phyloP scores from a whole-genome alignment of 1,140 invertebrate species.

The Venustaconcha ellipsiformis region DNA sequence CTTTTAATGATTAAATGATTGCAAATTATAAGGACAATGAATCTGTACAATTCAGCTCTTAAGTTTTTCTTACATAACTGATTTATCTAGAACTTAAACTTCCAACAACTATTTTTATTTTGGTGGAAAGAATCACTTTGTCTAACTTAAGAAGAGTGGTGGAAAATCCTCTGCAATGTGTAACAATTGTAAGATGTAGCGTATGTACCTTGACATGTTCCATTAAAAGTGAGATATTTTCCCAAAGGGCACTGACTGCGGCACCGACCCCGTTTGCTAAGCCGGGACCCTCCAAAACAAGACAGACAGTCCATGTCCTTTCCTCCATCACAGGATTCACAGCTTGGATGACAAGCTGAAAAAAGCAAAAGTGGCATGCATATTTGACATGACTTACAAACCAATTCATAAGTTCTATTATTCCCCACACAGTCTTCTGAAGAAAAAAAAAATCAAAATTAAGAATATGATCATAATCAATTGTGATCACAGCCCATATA shows the following conservation, averaged over 20 bases:
- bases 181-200: neutral
- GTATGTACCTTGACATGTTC: conserved; percentile 16
- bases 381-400: neutral
- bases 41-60: no score
- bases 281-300: conserved; percentile 14
- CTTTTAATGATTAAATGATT: no score
- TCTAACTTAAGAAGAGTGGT: no score
- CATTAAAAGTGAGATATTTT: conserved; percentile 17
- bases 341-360: conserved; percentile 25
- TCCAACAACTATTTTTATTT: no score
- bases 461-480: no score
- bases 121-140: no score
- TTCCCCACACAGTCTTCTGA: neutral
- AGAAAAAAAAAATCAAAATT: neutral
- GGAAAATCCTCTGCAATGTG: no score
- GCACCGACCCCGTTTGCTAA: conserved; percentile 29
- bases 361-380: neutral
- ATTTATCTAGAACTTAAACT: no score
- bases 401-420: neutral
- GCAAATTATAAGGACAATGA: no score
- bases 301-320: conserved; percentile 24
- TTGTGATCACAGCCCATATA: no score
- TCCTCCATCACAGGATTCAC: conserved; percentile 27
- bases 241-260: conserved; percentile 24
- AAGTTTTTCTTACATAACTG: no score